Conservation (phyloP, 2,888 invertebrate species). For the Lacanobia oleracea region DNA sequence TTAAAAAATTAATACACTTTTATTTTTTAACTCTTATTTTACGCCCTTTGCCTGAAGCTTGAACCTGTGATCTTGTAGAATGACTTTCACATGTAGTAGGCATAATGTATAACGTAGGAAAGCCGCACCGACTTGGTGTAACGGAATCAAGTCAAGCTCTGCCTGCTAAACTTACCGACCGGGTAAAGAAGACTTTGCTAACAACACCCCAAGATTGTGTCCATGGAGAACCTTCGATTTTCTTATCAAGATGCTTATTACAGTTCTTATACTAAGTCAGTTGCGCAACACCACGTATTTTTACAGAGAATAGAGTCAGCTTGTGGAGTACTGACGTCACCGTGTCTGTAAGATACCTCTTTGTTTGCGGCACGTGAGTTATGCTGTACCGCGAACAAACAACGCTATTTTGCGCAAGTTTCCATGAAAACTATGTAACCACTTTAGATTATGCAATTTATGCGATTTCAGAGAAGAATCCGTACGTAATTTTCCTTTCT, state of each 20-base stretch:
- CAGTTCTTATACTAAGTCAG: neutral
- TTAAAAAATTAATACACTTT: no score
- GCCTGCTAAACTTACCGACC: no score
- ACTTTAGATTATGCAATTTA: neutral
- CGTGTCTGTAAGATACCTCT: neutral
- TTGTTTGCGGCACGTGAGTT: conserved; percentile 18
- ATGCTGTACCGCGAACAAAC: conserved; percentile 19
- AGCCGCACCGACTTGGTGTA: no score
- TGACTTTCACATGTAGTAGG: no score
- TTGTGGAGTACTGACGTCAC: conserved; percentile 14
- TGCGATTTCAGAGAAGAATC: neutral
- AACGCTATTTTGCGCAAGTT: conserved; percentile 6
- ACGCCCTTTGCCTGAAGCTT: no score
- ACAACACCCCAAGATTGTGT: neutral
- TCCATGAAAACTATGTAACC: neutral
- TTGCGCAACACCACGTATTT: neutral
- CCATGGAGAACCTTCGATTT: no score
- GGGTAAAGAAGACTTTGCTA: no score
- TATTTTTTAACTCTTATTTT: no score
- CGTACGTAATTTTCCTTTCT: neutral
- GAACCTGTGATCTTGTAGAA: no score
- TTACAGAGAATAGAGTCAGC: conserved; percentile 7
- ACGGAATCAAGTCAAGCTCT: no score
- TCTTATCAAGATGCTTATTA: neutral
- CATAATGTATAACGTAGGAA: no score